These are phyloP conservation scores for Dynastes maya DNA, from an alignment of 2,888 invertebrate genomes.

Conservation along the genomic window DNA sequence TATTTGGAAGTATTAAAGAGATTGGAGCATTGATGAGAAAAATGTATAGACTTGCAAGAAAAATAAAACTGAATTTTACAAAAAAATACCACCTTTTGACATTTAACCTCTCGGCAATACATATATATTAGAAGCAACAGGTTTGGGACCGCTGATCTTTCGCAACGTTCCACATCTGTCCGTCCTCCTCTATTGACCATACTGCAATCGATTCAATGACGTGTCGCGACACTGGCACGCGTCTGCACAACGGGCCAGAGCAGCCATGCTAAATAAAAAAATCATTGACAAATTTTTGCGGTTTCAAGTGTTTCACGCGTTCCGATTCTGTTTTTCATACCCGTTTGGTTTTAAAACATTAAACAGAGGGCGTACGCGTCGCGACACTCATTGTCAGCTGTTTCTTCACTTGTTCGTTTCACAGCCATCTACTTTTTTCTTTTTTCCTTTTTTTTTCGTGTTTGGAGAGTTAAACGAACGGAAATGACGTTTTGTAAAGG, in stretches of 20 bases:
- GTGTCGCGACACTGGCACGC: slow-evolving; percentile 6
- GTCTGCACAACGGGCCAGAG: background rate
- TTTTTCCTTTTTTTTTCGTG: background rate
- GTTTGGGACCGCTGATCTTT: slow-evolving; percentile 11
- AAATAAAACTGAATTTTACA: too few species aligned
- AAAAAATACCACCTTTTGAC: too few species aligned
- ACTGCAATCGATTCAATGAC: slow-evolving; percentile 18
- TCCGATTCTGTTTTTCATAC: background rate
- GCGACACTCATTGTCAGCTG: background rate
- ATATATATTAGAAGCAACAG: slow-evolving; percentile 5
- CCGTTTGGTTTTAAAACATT: background rate
- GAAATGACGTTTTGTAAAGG: background rate
- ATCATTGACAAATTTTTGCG: slow-evolving; percentile 10
- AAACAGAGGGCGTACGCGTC: background rate
- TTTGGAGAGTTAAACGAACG: background rate
- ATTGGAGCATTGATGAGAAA: too few species aligned
- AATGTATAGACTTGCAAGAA: too few species aligned
- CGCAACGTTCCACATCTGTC: background rate
- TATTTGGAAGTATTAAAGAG: too few species aligned
- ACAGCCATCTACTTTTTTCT: background rate
- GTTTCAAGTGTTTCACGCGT: background rate
- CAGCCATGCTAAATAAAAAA: background rate
- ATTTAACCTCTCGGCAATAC: too few species aligned
- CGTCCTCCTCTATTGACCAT: background rate
- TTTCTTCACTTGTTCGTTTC: background rate